phyloP scores from a whole-genome alignment of 2,888 invertebrate genomes.

The Dichetophora obliterata region DNA sequence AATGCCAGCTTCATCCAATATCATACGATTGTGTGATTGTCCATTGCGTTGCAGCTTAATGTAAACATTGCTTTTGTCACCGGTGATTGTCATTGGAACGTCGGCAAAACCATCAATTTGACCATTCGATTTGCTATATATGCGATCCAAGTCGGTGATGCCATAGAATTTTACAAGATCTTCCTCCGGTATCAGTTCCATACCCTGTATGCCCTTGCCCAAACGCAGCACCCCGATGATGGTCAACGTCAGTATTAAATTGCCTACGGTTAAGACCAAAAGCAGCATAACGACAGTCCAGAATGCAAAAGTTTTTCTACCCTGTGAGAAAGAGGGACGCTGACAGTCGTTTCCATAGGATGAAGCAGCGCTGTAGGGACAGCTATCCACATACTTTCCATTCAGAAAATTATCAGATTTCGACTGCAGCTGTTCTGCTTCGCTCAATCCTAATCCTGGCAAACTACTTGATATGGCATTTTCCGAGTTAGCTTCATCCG shows the following conservation, averaged over 20 bases:
- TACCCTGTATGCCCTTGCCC: conserved; percentile 86
- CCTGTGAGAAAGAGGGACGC: conserved; percentile 47
- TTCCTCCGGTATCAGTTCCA: conserved; percentile 84
- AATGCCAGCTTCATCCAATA: conserved; percentile 78
- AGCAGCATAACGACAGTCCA: conserved; percentile 83
- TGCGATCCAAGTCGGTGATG: conserved; percentile 80
- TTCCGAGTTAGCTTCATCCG: conserved; percentile 65
- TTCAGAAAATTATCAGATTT: conserved; percentile 57
- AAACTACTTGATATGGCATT: conserved; percentile 61
- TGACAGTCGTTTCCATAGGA: not conserved
- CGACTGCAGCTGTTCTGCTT: conserved; percentile 51
- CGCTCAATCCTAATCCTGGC: conserved; percentile 53
- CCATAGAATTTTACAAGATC: conserved; percentile 85
- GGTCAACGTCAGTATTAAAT: conserved; percentile 83
- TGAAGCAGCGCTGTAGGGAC: conserved; percentile 46
- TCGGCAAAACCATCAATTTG: conserved; percentile 74
- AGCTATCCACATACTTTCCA: conserved; percentile 54
- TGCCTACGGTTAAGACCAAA: conserved; percentile 81
- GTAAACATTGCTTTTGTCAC: conserved; percentile 59
- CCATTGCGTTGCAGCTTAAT: conserved; percentile 70
- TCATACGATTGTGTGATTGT: conserved; percentile 69
- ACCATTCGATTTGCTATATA: conserved; percentile 80
- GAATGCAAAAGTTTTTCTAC: conserved; percentile 76
- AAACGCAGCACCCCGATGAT: conserved; percentile 85
- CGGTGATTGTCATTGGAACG: conserved; percentile 71